These are phyloP conservation scores for Aphaenogaster rudis DNA, from an alignment of 1,140 invertebrate species.

Conservation along the genomic window DNA sequence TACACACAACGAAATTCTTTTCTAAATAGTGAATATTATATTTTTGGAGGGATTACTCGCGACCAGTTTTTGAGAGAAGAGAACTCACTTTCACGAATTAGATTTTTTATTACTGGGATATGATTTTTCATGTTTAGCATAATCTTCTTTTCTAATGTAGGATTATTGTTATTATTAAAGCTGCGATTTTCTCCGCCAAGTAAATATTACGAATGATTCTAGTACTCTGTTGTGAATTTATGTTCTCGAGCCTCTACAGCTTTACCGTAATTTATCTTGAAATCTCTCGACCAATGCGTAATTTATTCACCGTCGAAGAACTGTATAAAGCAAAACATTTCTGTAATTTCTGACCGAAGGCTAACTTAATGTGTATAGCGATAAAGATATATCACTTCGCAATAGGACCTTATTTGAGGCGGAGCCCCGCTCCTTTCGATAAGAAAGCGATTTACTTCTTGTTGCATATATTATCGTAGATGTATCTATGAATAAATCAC, in stretches of 20 bases:
- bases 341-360: slow-evolving; percentile 24
- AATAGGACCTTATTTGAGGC: slow-evolving; percentile 42
- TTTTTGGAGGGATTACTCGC: neutral
- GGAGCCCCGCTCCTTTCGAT: slow-evolving; percentile 1
- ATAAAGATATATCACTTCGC: slow-evolving; percentile 46
- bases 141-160: neutral
- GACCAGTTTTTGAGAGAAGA: neutral
- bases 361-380: slow-evolving; percentile 26
- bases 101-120: neutral
- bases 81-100: neutral
- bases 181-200: neutral
- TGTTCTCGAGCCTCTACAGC: slow-evolving; percentile 4
- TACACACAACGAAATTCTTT: slow-evolving; percentile 27
- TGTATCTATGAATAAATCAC: slow-evolving; percentile 58
- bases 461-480: slow-evolving; percentile 57
- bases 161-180: neutral
- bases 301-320: slow-evolving; percentile 8
- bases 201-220: neutral
- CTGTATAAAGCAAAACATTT: slow-evolving; percentile 14
- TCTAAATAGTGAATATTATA: neutral
- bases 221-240: neutral
- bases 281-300: neutral
- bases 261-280: slow-evolving; percentile 30
- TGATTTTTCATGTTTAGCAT: neutral
- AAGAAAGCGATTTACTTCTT: slow-evolving; percentile 53